Base-by-base conservation (phyloP, 2,797 vertebrate genomes). In the Cyclopterus lumpus region DNA sequence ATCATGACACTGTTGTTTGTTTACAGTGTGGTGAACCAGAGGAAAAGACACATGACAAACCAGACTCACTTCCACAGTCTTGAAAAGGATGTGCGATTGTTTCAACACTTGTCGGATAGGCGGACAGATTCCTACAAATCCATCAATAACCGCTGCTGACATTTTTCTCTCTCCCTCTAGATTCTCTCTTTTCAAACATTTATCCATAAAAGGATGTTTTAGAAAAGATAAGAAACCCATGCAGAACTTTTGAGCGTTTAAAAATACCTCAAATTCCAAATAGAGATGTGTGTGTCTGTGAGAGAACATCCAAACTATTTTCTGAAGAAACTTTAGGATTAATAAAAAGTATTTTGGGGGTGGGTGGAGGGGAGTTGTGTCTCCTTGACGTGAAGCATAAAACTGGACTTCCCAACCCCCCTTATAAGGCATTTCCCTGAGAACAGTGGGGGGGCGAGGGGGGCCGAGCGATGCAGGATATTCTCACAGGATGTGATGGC, bases 401-500 rank as follows among this genome's bases (percentile, higher is more conserved):
- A 83, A 66, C 44, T 85, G 66, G 69, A 79, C 85, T 87, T 77
- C 86, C 90, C 88, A 80, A 86, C 88, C 86, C 88, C 88, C 94
- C 92, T 92, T 94, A 94, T 94, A 94, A 92, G 94, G 93, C 61
- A 75, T 80, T 91, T 86, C 85, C 85, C 83, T 20, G 71, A 73
- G 88, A 82, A 73, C 79, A 71, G 83, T 79, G 82, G 83, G 87
- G 82, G 86, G 85, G 67, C 59, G 80, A 20, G 44, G n/a, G 1
- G 49, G 51, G 69, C 61, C 48, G 67, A 75, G 78, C 61, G 49
- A 64, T 81, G 87, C 91, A 93, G 93, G 93, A 93, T 93, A 92
- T 93, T 95, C 88, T 93, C 90, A 94, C 93, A 94, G 94, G 93
- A 94, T 93, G 91, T 89, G 85, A 89, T 88, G 85, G 89, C 89